A percentile compares a stretch with the other conserved stretches of the same genome.
phyloP scores from a whole-genome alignment of 2,888 invertebrate genomes.

The Drosophila paracracens region DNA sequence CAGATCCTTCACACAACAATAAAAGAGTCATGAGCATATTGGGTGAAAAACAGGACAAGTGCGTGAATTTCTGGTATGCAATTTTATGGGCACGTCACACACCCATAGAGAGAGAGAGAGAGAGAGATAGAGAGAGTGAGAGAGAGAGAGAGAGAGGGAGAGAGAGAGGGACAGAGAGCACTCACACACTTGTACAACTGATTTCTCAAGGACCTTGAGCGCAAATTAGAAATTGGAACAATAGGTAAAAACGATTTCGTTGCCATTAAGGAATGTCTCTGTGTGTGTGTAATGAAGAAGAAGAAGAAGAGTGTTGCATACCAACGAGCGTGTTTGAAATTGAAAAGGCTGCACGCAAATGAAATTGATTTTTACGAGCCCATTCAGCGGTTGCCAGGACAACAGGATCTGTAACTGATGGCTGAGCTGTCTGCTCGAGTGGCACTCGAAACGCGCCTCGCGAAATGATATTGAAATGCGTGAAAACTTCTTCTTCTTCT shows the following conservation, averaged over 20 bases:
- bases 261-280: conserved; percentile 69
- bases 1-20: conserved; percentile 33
- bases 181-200: conserved; percentile 48
- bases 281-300: background rate
- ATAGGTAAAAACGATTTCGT: conserved; percentile 64
- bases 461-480: conserved; percentile 75
- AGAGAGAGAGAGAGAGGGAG: conserved; percentile 1
- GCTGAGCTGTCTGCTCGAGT: conserved; percentile 58
- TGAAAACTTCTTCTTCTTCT: conserved; percentile 17
- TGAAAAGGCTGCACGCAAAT: conserved; percentile 69
- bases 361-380: conserved; percentile 76
- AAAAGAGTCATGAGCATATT: conserved; percentile 55
- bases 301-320: conserved; percentile 57
- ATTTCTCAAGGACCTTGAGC: conserved; percentile 70
- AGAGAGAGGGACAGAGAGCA: conserved; percentile 4
- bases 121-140: background rate
- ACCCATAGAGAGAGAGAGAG: background rate
- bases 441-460: conserved; percentile 59
- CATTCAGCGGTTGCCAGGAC: conserved; percentile 59
- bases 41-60: conserved; percentile 31
- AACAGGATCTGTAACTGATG: conserved; percentile 59
- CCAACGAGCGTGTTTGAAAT: conserved; percentile 63
- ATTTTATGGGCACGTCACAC: conserved; percentile 62
- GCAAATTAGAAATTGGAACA: conserved; percentile 79
- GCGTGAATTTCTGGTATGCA: conserved; percentile 65